Evolutionary conservation across 2,888 invertebrate genomes (phyloP).

Genomic region (Andrena haemorrhoa): DNA sequence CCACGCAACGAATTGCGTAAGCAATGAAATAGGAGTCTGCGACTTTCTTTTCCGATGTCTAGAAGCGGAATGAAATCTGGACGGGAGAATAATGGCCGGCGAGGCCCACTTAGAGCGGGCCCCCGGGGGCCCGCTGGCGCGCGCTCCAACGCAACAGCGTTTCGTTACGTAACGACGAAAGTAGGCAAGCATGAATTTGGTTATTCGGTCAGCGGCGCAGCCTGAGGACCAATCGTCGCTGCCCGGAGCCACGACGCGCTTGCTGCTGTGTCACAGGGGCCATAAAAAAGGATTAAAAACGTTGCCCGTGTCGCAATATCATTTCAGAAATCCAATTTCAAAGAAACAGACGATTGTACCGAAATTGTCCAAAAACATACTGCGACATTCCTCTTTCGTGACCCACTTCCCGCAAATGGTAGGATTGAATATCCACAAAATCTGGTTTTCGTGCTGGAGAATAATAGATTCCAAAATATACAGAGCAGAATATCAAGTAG

Average conservation of each 20-base stretch:
- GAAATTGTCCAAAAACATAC: background rate
- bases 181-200: slow-evolving; percentile 83
- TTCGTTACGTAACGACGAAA: slow-evolving; percentile 77
- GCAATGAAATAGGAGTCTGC: background rate
- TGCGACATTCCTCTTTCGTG: background rate
- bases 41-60: slow-evolving; percentile 13
- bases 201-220: slow-evolving; percentile 83
- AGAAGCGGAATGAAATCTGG: background rate
- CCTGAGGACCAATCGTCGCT: slow-evolving; percentile 69
- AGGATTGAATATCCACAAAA: background rate
- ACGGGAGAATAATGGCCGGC: slow-evolving; percentile 23
- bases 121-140: slow-evolving; percentile 19
- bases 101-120: slow-evolving; percentile 49
- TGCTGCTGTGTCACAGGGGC: background rate
- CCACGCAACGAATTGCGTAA: slow-evolving; percentile 41
- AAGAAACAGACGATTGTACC: background rate
- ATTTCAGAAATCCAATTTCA: background rate
- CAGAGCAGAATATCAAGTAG: too few species aligned
- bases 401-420: background rate
- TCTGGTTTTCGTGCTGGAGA: too few species aligned
- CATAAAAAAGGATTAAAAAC: slow-evolving; percentile 7
- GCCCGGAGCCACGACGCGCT: slow-evolving; percentile 33
- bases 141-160: slow-evolving; percentile 34
- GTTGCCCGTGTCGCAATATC: too few species aligned
- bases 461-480: too few species aligned